Conservation (phyloP, 2,797 vertebrate species). For the Champsocephalus esox region DNA sequence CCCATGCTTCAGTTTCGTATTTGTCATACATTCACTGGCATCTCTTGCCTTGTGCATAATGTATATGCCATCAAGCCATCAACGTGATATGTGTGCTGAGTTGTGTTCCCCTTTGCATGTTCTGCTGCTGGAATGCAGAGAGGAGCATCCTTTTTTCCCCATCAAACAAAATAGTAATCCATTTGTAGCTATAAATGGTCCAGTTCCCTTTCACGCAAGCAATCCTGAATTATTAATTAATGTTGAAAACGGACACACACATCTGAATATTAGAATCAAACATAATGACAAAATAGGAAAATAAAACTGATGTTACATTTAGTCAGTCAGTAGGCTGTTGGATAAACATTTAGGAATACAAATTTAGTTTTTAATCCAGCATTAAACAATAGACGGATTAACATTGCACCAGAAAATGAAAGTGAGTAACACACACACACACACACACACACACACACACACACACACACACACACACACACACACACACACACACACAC, state of each 20-base stretch:
- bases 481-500: background rate
- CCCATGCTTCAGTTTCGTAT: slow-evolving; percentile 44
- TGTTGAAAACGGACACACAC: slow-evolving; percentile 27
- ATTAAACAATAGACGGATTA: slow-evolving; percentile 35
- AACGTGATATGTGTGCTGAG: slow-evolving; percentile 24
- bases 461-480: slow-evolving; percentile 1
- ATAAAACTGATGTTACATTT: slow-evolving; percentile 21
- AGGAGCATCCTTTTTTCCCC: slow-evolving; percentile 12
- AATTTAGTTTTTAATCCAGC: slow-evolving; percentile 24
- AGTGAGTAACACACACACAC: background rate
- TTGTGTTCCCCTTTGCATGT: slow-evolving; percentile 35
- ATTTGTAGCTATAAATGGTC: slow-evolving; percentile 66
- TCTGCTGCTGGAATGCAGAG: slow-evolving; percentile 42
- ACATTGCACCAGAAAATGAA: slow-evolving; percentile 24
- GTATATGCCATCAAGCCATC: slow-evolving; percentile 27
- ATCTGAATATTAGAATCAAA: slow-evolving; percentile 26
- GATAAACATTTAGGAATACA: slow-evolving; percentile 6
- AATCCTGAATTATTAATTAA: slow-evolving; percentile 61
- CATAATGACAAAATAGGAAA: slow-evolving; percentile 21
- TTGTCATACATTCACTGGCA: slow-evolving; percentile 56
- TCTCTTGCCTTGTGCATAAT: slow-evolving; percentile 59
- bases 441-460: too few relatives aligned
- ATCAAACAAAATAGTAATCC: slow-evolving; percentile 47
- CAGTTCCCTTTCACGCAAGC: slow-evolving; percentile 39
- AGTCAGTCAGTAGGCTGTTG: slow-evolving; percentile 16